Evolutionary conservation across 2,888 invertebrate genomes (phyloP).

Genomic region (Tinea trinotella): DNA sequence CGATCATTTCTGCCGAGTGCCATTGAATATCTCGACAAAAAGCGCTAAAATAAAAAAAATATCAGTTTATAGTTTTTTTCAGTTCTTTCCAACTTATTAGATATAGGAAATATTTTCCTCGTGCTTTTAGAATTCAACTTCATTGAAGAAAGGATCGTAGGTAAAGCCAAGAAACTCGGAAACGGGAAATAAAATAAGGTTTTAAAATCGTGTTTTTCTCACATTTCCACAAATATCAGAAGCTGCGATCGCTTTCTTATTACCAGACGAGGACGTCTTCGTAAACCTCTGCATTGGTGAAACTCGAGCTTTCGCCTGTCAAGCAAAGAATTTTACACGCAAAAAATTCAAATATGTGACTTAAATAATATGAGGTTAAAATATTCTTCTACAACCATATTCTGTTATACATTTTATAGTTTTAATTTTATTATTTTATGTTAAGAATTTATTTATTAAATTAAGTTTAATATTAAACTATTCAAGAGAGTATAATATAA

Average conservation of each 20-base stretch:
- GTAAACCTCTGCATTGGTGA: conserved; percentile 5
- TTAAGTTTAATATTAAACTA: too few relatives aligned
- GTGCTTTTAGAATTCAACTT: neutral
- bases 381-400: neutral
- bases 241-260: conserved; percentile 5
- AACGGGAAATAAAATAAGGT: neutral
- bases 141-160: neutral
- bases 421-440: too few relatives aligned
- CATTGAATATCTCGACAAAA: conserved; percentile 38
- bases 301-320: neutral
- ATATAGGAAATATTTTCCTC: neutral
- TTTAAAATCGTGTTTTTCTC: neutral
- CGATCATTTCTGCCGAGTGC: conserved; percentile 48
- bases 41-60: conserved; percentile 26
- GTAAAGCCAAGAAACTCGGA: neutral
- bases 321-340: conserved; percentile 2
- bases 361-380: neutral
- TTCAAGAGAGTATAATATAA: neutral
- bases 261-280: neutral
- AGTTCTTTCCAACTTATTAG: neutral
- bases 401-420: too few relatives aligned
- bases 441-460: too few relatives aligned
- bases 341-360: neutral
- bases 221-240: conserved; percentile 2
- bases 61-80: neutral